These are phyloP conservation scores for Barbus barbus DNA, from an alignment of 2,113 vertebrate genomes.

Conservation along the genomic window DNA sequence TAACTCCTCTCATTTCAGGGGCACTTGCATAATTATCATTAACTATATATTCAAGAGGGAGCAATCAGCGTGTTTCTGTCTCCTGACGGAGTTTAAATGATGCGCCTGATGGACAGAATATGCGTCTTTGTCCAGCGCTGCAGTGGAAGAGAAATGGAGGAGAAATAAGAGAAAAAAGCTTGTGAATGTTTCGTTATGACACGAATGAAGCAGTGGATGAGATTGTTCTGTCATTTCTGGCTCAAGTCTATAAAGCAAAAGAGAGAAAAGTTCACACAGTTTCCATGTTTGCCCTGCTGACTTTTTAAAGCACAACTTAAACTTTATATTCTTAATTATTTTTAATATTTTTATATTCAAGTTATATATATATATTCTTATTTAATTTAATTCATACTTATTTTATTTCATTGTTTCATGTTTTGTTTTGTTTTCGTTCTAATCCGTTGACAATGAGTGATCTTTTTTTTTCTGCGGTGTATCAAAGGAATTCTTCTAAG, in stretches of 20 bases:
- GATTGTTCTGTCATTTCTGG: not conserved
- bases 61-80: slow-evolving; percentile 47
- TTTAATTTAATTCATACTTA: too few relatives aligned
- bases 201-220: not conserved
- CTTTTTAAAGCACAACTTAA: too few relatives aligned
- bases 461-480: not conserved
- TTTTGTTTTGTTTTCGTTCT: too few relatives aligned
- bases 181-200: slow-evolving; percentile 22
- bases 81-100: slow-evolving; percentile 24
- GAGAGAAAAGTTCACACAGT: not conserved
- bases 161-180: slow-evolving; percentile 88
- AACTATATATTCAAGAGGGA: slow-evolving; percentile 47
- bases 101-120: slow-evolving; percentile 22
- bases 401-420: too few relatives aligned
- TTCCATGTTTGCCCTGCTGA: too few relatives aligned
- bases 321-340: too few relatives aligned
- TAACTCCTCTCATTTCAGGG: slow-evolving; percentile 56
- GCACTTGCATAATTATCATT: slow-evolving; percentile 57
- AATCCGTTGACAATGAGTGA: too few relatives aligned
- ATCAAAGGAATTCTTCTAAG: too few relatives aligned
- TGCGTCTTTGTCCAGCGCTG: slow-evolving; percentile 17
- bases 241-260: not conserved
- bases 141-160: slow-evolving; percentile 64
- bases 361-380: too few relatives aligned
- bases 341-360: too few relatives aligned